Evolutionary conservation across 2,888 invertebrate genomes (phyloP).

Genomic region (Bombylius discolor): DNA sequence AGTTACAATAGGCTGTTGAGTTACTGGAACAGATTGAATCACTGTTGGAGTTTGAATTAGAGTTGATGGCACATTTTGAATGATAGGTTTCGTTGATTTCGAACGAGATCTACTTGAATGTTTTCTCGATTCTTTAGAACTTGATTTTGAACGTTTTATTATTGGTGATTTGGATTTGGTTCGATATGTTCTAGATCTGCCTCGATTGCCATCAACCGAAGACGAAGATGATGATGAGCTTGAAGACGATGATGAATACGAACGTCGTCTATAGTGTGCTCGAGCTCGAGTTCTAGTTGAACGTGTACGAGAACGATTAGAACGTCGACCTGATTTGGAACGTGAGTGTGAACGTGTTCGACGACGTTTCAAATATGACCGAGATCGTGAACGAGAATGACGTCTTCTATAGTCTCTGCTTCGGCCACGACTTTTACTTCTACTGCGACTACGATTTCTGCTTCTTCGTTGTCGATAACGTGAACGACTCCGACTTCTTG

Average conservation of each 20-base stretch:
- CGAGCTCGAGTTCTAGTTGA: constrained; percentile 15
- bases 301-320: constrained; percentile 21
- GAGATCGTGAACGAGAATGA: not conserved
- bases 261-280: constrained; percentile 17
- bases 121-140: constrained; percentile 6
- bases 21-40: not conserved
- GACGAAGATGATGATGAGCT: constrained; percentile 17
- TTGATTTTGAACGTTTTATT: constrained; percentile 12
- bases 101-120: constrained; percentile 1
- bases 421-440: constrained; percentile 19
- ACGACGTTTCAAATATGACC: not conserved
- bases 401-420: constrained; percentile 7
- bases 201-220: constrained; percentile 17
- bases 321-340: constrained; percentile 23
- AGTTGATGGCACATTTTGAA: constrained; percentile 1
- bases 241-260: constrained; percentile 19
- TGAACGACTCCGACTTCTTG: constrained; percentile 16
- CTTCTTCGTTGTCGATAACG: constrained; percentile 19
- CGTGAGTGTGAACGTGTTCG: constrained; percentile 12
- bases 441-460: constrained; percentile 17
- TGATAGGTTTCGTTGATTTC: constrained; percentile 15
- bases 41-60: constrained; percentile 11
- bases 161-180: not conserved
- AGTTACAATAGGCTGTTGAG: no score
- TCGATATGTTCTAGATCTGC: constrained; percentile 14